Evolutionary conservation across 2,797 vertebrate species (phyloP).

Genomic region (Malurus splendens): DNA sequence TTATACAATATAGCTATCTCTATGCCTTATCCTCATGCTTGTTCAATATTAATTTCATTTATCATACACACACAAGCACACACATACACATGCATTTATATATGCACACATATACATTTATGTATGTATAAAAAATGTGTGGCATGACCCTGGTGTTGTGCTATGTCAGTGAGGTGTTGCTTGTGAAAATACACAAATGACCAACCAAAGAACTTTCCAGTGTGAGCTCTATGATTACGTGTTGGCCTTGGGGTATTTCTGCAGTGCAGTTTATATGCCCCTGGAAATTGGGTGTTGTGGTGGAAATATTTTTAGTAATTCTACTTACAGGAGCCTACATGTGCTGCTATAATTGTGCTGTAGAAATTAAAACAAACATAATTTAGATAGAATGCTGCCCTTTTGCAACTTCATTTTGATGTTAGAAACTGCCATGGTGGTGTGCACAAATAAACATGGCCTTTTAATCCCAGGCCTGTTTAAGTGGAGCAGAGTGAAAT

Average conservation of each 20-base stretch:
- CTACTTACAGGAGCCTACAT: not conserved
- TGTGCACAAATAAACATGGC: not conserved
- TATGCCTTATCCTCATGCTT: not conserved
- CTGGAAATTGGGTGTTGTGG: not conserved
- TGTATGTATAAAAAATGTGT: not conserved
- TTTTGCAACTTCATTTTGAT: not conserved
- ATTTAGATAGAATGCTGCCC: not conserved
- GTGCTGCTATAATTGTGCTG: not conserved
- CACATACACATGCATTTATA: rapidly evolving
- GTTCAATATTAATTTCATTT: not conserved
- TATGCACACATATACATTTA: too few species aligned
- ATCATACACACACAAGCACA: rapidly evolving
- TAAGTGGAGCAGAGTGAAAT: conserved; percentile 5
- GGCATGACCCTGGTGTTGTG: not conserved
- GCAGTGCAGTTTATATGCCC: not conserved
- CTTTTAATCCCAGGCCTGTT: conserved; percentile 9
- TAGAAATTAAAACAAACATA: conserved; percentile 14
- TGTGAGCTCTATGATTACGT: rapidly evolving
- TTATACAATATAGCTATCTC: rapidly evolving
- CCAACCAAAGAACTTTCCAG: not conserved
- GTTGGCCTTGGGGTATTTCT: not conserved
- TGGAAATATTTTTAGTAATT: not conserved
- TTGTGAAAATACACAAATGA: not conserved
- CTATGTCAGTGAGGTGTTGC: not conserved
- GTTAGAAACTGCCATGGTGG: not conserved